These are phyloP conservation scores for Porites lutea DNA, from an alignment of 64 coral and sea anemone genomes.

Conservation along the genomic window DNA sequence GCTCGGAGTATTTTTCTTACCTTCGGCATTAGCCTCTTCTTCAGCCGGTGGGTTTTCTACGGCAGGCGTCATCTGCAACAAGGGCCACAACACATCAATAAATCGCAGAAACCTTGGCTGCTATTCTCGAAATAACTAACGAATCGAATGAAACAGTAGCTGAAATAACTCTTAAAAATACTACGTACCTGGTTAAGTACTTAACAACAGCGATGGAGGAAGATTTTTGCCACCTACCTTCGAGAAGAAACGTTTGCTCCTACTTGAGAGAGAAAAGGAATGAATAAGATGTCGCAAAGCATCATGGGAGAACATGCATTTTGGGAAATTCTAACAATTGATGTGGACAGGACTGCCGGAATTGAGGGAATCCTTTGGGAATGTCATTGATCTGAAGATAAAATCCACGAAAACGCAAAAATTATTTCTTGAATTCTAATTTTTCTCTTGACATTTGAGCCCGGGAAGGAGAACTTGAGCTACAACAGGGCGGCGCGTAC, in stretches of 20 bases:
- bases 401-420: too few relatives aligned
- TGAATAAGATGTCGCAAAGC: neutral
- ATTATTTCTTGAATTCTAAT: too few relatives aligned
- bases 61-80: slow-evolving; percentile 88
- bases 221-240: neutral
- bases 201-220: neutral
- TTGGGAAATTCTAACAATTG: neutral
- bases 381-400: too few relatives aligned
- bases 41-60: slow-evolving; percentile 93
- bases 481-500: too few relatives aligned
- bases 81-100: neutral
- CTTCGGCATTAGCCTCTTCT: slow-evolving; percentile 70
- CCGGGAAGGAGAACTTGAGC: too few relatives aligned
- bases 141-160: neutral
- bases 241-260: neutral
- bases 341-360: neutral
- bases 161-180: neutral
- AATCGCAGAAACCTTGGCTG: neutral
- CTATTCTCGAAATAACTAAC: neutral
- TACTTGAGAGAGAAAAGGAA: neutral
- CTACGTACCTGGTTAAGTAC: neutral
- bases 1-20: neutral
- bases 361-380: neutral
- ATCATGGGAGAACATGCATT: neutral
- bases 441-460: too few relatives aligned